Percentiles rank a stretch among this genome's conserved stretches.
Conservation (phyloP, 2,888 invertebrate genomes). For the Himalopsyche tibetana region DNA sequence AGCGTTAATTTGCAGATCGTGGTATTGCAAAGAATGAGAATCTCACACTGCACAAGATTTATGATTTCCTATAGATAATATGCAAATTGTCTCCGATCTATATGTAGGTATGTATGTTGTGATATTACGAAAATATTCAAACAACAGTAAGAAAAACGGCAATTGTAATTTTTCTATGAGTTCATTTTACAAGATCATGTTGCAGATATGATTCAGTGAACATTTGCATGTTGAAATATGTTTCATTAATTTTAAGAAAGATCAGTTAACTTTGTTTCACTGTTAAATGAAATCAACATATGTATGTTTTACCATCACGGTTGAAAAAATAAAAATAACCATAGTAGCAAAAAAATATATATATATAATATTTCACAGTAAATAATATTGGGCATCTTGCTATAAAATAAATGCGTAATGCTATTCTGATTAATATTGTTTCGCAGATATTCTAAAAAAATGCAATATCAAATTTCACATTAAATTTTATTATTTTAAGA, state of each 20-base stretch:
- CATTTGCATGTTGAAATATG: not conserved
- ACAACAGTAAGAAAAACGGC: not conserved
- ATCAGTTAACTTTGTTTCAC: too few relatives aligned
- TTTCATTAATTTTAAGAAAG: not conserved
- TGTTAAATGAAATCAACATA: too few relatives aligned
- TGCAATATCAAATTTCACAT: too few relatives aligned
- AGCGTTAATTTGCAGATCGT: slow-evolving; percentile 53
- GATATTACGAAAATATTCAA: slow-evolving; percentile 57
- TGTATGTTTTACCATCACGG: too few relatives aligned
- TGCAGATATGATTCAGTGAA: slow-evolving; percentile 18
- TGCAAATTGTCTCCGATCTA: slow-evolving; percentile 56
- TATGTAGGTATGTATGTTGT: slow-evolving; percentile 31
- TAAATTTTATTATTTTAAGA: too few relatives aligned
- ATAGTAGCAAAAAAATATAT: too few relatives aligned
- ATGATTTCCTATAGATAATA: slow-evolving; percentile 64
- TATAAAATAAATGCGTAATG: too few relatives aligned
- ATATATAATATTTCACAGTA: too few relatives aligned
- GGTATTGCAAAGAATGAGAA: slow-evolving; percentile 56
- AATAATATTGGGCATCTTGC: too few relatives aligned
- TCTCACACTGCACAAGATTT: slow-evolving; percentile 64
- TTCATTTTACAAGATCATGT: not conserved
- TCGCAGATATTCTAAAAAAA: too few relatives aligned
- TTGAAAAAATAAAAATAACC: too few relatives aligned
- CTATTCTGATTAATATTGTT: too few relatives aligned
- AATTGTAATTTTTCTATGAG: slow-evolving; percentile 36